Evolutionary conservation across 2,113 vertebrate genomes (phyloP).

Genomic region (Ctenomys sociabilis): DNA sequence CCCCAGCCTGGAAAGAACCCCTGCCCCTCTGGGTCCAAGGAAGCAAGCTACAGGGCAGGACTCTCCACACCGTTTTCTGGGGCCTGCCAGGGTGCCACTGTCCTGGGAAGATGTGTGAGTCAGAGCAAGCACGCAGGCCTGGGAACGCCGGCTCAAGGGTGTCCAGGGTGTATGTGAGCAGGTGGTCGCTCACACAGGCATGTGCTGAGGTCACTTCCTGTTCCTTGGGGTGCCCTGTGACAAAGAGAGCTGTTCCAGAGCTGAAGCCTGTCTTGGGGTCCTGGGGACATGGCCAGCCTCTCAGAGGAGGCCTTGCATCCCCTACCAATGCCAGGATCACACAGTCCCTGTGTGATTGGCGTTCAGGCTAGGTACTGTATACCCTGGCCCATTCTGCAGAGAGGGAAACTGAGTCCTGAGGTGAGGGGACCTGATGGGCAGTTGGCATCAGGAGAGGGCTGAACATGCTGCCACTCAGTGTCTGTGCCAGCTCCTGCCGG

Average conservation of each 20-base stretch:
- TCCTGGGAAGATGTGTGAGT: background rate
- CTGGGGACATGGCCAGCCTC: background rate
- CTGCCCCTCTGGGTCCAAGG: too few species aligned
- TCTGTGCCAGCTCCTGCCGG: too few species aligned
- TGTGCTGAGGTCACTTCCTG: background rate
- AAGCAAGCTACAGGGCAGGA: background rate
- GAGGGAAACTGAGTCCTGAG: background rate
- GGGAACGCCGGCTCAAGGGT: background rate
- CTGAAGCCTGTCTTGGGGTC: background rate
- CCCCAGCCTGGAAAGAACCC: too few species aligned
- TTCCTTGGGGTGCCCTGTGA: background rate
- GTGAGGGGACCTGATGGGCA: background rate
- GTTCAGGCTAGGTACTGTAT: background rate
- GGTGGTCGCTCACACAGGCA: accelerated
- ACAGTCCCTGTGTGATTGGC: background rate
- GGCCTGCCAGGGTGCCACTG: background rate
- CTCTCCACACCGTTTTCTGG: too few species aligned
- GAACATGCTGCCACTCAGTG: background rate
- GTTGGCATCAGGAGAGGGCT: background rate
- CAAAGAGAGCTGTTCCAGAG: background rate
- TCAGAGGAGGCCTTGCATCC: background rate
- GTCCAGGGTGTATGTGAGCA: too few species aligned
- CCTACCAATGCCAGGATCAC: too few species aligned
- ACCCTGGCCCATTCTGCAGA: background rate
- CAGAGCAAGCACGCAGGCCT: background rate